phyloP scores from a whole-genome alignment of 92 coral and sea anemone genomes.

The Montipora capitata region DNA sequence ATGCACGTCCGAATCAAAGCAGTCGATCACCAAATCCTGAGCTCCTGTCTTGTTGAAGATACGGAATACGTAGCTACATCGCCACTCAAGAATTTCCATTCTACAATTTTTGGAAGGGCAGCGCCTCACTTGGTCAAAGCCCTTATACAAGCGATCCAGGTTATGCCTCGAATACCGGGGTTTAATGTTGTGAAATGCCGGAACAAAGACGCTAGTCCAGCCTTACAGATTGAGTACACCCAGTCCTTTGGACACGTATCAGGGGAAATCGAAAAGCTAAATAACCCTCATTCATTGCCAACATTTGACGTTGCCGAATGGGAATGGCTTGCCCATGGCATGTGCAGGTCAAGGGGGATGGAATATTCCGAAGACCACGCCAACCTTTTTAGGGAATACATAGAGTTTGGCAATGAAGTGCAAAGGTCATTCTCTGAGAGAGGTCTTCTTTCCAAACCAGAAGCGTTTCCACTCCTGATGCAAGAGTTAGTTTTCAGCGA shows the following conservation, averaged over 20 bases:
- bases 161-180: neutral
- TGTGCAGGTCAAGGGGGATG: neutral
- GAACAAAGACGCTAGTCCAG: neutral
- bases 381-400: neutral
- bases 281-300: neutral
- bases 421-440: neutral
- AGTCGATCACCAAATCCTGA: constrained; percentile 53
- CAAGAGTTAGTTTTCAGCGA: constrained; percentile 14
- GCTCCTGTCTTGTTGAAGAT: constrained; percentile 59
- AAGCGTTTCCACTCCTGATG: neutral
- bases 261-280: neutral
- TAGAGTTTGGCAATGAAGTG: neutral
- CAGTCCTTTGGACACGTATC: constrained; percentile 1
- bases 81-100: constrained; percentile 66
- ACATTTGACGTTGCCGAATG: neutral
- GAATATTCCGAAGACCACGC: constrained; percentile 21
- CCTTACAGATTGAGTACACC: neutral
- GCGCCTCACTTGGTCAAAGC: neutral
- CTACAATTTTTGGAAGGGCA: constrained; percentile 60
- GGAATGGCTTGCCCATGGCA: neutral
- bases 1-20: constrained; percentile 75
- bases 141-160: neutral
- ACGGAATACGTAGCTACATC: constrained; percentile 67
- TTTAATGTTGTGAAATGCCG: neutral
- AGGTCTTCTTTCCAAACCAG: neutral